These are phyloP conservation scores for Oostethus manadensis DNA, from an alignment of 2,113 vertebrate species.

Conservation along the genomic window DNA sequence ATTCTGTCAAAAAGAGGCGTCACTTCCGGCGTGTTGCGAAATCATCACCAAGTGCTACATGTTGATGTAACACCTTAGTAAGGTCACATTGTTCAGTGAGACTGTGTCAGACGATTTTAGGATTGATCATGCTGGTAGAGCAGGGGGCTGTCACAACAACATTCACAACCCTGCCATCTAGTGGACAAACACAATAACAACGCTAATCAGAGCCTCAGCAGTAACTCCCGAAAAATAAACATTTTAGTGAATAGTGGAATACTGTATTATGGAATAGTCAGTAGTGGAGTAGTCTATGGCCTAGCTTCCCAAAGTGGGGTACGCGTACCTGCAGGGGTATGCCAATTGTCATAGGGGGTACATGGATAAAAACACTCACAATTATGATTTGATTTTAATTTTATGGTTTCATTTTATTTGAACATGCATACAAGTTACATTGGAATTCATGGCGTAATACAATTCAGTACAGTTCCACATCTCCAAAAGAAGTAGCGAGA, in stretches of 20 bases:
- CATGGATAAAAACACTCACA: no score
- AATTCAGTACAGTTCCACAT: no score
- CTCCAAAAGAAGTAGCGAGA: no score
- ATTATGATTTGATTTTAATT: no score
- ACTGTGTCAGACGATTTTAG: not conserved
- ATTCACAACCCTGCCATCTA: slow-evolving; percentile 47
- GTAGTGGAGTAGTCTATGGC: no score
- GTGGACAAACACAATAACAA: slow-evolving; percentile 35
- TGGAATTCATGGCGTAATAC: no score
- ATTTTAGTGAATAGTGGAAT: not conserved
- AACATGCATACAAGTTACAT: no score
- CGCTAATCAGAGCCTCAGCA: not conserved
- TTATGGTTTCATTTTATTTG: no score
- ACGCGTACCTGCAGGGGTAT: no score
- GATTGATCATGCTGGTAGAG: not conserved
- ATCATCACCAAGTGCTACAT: not conserved
- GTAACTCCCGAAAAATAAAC: not conserved
- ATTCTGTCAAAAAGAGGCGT: not conserved
- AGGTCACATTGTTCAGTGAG: not conserved
- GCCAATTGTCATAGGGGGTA: no score
- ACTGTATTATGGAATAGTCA: no score
- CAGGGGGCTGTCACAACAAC: not conserved
- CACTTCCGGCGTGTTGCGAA: not conserved
- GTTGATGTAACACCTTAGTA: not conserved
- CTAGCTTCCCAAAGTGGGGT: no score